Evolutionary conservation across 2,888 invertebrate genomes (phyloP), one percentile per base, ranked within the genome.

Genomic region (Rotaria sp.): DNA sequence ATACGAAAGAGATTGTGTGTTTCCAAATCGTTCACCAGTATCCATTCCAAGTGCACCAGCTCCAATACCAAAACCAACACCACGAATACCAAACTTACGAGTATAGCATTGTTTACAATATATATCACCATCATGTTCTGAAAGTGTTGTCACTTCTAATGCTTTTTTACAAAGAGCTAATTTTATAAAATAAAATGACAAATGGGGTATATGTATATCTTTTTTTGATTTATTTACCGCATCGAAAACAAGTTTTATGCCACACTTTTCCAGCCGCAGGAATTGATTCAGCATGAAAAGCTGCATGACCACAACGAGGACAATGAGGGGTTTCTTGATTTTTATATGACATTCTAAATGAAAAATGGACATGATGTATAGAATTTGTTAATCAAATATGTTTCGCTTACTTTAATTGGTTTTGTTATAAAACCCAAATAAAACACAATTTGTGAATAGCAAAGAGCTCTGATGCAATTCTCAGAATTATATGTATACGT

Each of bases 21-120:
- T 86, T 84, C 86, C 86, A 24, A 84, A 84, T 35, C 84, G 84
- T 86, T 86, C 86, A 41, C 86, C 86, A 13, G 41, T 55, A 55
- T 86, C 86, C 86, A 85, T 86, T 50, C 74, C 74, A 50, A 86
- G 84, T n/a, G 84, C 75, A 35, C 86, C 86, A 26, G 86, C 86
- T 48, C 86, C 86, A 74, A 75, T 67, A 5, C 86, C 86, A 24
- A 86, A 86, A 80, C 86, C 86, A 84, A 84, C 84, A 45, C 86
- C 86, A 52, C 84, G 84, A 74, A 84, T 84, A 48, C 86, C 86
- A 55, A 75, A 86, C 57, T 85, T 86, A 45, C 86, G 84, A 57
- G 55, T 75, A 74, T 98, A 97, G 92, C 97, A 98, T 91, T 94
- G 90, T 92, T 96, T 96, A 93, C 97, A 97, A 92, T 96, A 97